Evolutionary conservation across 2,797 vertebrate species (phyloP).

Genomic region (Borostomias antarcticus): DNA sequence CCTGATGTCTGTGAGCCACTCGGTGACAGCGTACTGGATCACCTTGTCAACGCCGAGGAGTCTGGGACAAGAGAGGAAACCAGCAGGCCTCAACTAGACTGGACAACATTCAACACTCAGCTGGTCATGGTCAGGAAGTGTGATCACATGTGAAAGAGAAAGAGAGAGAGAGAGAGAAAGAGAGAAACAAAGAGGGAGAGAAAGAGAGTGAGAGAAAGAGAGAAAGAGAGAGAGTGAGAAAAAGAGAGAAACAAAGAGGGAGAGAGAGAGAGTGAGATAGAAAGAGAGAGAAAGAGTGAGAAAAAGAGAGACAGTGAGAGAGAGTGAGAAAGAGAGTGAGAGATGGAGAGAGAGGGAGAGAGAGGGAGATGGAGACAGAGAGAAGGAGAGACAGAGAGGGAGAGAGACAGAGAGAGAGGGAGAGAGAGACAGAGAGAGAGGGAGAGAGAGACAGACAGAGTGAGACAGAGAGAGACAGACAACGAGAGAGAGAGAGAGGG

Average conservation of each 20-base stretch:
- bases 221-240: constrained; percentile 4
- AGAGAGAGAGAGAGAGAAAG: neutral
- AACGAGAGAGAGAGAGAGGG: too few species aligned
- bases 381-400: too few species aligned
- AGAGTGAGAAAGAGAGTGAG: neutral
- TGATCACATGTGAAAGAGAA: neutral
- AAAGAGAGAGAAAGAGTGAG: neutral
- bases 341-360: too few species aligned
- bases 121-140: too few species aligned
- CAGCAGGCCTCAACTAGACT: neutral
- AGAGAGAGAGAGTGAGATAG: neutral
- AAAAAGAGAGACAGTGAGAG: neutral
- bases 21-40: constrained; percentile 88
- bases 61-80: constrained; percentile 56
- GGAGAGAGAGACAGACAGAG: neutral
- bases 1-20: constrained; percentile 92
- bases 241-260: neutral
- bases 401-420: too few species aligned
- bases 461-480: too few species aligned
- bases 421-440: neutral
- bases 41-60: constrained; percentile 92
- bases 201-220: neutral
- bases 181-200: neutral
- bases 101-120: neutral
- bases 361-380: too few species aligned